Evolutionary conservation across 1,140 invertebrate species (phyloP).

Genomic region (Aphis gossypii): DNA sequence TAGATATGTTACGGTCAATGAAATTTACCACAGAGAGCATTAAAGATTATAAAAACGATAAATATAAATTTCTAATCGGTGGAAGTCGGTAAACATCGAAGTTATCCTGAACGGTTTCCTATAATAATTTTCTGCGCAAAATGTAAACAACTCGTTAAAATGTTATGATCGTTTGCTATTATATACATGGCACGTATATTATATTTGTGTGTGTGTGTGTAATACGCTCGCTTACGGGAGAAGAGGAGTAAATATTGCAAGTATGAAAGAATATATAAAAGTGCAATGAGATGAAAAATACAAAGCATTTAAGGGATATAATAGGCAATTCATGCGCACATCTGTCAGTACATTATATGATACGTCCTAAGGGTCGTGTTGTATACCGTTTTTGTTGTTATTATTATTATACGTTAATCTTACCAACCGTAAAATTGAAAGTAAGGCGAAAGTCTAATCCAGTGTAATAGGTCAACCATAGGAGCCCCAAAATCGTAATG

Average conservation of each 20-base stretch:
- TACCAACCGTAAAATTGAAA: slow-evolving; percentile 10
- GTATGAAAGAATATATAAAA: slow-evolving; percentile 6
- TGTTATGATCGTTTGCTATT: background rate
- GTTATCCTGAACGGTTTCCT: background rate
- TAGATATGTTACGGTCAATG: background rate
- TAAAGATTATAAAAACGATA: background rate
- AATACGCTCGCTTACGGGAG: background rate
- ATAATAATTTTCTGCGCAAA: background rate
- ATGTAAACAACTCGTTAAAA: slow-evolving; percentile 16
- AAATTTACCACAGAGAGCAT: background rate
- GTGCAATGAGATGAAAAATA: slow-evolving; percentile 20
- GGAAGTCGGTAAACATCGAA: background rate
- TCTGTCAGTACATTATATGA: slow-evolving; percentile 4
- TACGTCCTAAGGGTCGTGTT: background rate
- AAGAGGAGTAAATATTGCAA: background rate
- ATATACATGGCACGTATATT: background rate
- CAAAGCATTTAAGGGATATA: slow-evolving; percentile 13
- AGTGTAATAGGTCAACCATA: background rate
- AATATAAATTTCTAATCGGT: background rate
- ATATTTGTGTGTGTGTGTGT: background rate
- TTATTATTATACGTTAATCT: background rate
- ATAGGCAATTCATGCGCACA: background rate
- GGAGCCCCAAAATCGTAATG: background rate
- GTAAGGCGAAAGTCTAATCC: background rate
- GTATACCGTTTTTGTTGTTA: background rate